Conservation (phyloP, 2,797 vertebrate species). For the Philypnodon macrostomus region DNA sequence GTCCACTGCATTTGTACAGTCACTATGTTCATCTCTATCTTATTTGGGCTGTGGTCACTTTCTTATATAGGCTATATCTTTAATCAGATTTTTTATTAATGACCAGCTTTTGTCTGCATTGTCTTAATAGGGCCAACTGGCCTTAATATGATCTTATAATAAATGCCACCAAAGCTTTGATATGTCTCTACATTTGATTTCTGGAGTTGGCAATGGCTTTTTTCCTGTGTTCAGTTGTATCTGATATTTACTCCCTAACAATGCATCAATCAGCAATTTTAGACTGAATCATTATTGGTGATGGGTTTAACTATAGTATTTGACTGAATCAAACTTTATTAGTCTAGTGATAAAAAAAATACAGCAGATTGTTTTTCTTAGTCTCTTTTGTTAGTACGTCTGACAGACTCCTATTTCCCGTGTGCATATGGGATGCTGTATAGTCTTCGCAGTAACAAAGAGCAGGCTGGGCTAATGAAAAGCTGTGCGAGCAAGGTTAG, state of each 20-base stretch:
- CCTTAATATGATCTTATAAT: conserved; percentile 37
- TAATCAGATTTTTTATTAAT: too few species aligned
- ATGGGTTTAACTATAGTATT: too few species aligned
- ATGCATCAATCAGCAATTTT: conserved; percentile 11
- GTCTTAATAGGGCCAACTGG: conserved; percentile 53
- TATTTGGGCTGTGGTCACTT: conserved; percentile 30
- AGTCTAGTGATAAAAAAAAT: neutral
- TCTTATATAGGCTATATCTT: conserved; percentile 26
- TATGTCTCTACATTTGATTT: conserved; percentile 18
- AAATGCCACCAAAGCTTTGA: conserved; percentile 39
- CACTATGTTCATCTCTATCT: conserved; percentile 12
- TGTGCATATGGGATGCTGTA: conserved; percentile 19
- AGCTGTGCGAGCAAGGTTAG: conserved; percentile 8
- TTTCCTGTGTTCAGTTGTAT: conserved; percentile 16
- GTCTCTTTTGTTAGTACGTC: conserved; percentile 13
- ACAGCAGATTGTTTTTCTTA: neutral
- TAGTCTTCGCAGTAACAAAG: conserved; percentile 18
- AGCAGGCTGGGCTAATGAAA: conserved; percentile 23
- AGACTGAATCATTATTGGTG: conserved; percentile 20
- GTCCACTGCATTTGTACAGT: neutral
- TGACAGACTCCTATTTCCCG: conserved; percentile 37
- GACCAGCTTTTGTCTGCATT: conserved; percentile 29
- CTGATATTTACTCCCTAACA: conserved; percentile 29
- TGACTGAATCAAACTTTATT: conserved; percentile 13
- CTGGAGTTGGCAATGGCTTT: conserved; percentile 17